Conservation (phyloP, 2,113 vertebrate species). For the Microcebus griseorufus region DNA sequence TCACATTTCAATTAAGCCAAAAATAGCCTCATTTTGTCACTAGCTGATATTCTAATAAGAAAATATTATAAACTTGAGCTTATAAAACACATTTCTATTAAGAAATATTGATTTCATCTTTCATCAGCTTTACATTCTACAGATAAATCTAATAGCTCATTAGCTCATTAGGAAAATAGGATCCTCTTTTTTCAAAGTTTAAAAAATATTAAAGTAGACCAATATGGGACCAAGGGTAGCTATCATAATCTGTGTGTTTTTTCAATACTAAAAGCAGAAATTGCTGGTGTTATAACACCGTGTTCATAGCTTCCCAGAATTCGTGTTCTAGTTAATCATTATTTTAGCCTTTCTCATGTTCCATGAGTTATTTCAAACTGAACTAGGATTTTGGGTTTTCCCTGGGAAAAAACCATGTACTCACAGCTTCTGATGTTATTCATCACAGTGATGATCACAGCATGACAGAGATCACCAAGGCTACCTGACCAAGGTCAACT, state of each 20-base stretch:
- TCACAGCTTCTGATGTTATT: not conserved
- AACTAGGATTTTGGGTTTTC: conserved; percentile 16
- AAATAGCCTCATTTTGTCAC: not conserved
- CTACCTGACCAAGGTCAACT: not conserved
- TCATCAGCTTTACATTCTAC: not conserved
- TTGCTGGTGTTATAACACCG: not conserved
- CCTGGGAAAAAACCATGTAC: conserved; percentile 7
- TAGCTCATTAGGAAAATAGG: not conserved
- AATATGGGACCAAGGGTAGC: not conserved
- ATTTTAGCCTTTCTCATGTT: not conserved
- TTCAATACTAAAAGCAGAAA: not conserved
- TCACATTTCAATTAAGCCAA: not conserved
- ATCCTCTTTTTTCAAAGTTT: not conserved
- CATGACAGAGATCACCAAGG: not conserved
- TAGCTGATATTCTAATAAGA: not conserved
- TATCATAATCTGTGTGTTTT: not conserved
- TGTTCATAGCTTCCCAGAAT: not conserved
- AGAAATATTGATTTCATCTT: not conserved
- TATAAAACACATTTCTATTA: not conserved
- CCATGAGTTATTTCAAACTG: not conserved
- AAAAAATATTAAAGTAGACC: not conserved
- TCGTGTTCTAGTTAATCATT: not conserved
- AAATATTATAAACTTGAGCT: not conserved
- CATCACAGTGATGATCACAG: not conserved
- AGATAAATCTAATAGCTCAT: not conserved